Evolutionary conservation across 2,888 invertebrate genomes (phyloP), one percentile per base, ranked within the genome.

Genomic region (Drosophila mimica): DNA sequence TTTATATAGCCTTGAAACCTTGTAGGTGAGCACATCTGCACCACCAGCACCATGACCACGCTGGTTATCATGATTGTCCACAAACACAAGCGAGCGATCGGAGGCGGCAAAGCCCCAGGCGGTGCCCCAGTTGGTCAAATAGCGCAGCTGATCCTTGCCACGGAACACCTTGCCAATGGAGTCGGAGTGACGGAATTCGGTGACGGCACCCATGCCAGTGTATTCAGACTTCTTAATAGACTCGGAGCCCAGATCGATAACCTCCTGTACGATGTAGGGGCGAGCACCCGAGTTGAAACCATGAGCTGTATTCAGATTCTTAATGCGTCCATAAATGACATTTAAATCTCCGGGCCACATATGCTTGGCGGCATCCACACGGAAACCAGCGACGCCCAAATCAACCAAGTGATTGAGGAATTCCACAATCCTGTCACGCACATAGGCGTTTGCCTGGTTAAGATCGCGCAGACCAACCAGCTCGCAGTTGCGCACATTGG

Each of bases 31-130:
- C 51, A 96, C 95, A 70, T 93, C 91, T 11, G 93, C 94, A 54
- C 95, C 95, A 11, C 93, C 94, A 54, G 95, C 95, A 58, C 95
- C 95, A 76, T 96, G 95, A 5, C 96, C 96, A 89, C 98, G 94
- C 92, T 98, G 98, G 91, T 97, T 97, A 92, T 98, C 98, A 90
- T 98, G 98, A 93, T 98, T 98, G 90, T 98, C 98, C 40, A 98
- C 95, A 90, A 98, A 98, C n/a, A 96, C 95, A 0, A 98, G 90
- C 0, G 97, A 94, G 61, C 95, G 94, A 0, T 89, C 91, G 0
- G 94, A 94, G 13, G 94, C 93, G 0, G 96, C 90, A 28, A 97
- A 94, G 53, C 94, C 95, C 97, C 97, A 97, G 15, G 90, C 93
- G 3, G 94, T 93, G 20, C 96, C 96, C 94, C 95, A 96, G 90